phyloP scores from a whole-genome alignment of 2,888 invertebrate genomes.

The Scrobipalpa atriplicella region DNA sequence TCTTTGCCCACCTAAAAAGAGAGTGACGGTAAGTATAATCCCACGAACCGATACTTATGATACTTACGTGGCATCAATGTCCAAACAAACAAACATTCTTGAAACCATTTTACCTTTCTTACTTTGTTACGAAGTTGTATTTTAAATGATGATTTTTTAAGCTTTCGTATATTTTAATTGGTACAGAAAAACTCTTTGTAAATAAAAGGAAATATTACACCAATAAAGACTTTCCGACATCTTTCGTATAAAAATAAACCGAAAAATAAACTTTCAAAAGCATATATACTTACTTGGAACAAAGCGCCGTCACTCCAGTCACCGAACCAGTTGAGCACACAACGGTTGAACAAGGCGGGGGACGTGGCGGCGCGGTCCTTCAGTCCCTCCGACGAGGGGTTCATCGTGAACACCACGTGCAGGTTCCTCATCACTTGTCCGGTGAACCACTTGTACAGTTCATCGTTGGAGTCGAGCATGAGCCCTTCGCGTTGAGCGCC shows the following conservation, averaged over 20 bases:
- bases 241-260: too few relatives aligned
- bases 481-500: conserved; percentile 98
- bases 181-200: too few relatives aligned
- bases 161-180: too few relatives aligned
- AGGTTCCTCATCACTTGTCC: conserved; percentile 99
- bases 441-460: conserved; percentile 99
- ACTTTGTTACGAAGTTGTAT: too few relatives aligned
- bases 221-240: too few relatives aligned
- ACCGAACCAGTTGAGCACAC: conserved; percentile 99
- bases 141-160: too few relatives aligned
- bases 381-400: conserved; percentile 98
- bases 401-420: conserved; percentile 99
- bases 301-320: conserved; percentile 99
- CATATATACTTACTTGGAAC: conserved; percentile 86
- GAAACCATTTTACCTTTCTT: too few relatives aligned
- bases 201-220: too few relatives aligned
- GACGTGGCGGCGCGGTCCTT: conserved; percentile 99
- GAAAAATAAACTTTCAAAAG: neutral
- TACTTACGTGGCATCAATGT: too few relatives aligned
- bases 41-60: neutral
- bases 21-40: neutral
- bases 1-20: conserved; percentile 91
- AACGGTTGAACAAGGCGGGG: conserved; percentile 99
- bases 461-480: conserved; percentile 99
- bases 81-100: too few relatives aligned